These are phyloP conservation scores for Chloroceryle aenea DNA, from an alignment of 2,113 vertebrate genomes.

Conservation along the genomic window DNA sequence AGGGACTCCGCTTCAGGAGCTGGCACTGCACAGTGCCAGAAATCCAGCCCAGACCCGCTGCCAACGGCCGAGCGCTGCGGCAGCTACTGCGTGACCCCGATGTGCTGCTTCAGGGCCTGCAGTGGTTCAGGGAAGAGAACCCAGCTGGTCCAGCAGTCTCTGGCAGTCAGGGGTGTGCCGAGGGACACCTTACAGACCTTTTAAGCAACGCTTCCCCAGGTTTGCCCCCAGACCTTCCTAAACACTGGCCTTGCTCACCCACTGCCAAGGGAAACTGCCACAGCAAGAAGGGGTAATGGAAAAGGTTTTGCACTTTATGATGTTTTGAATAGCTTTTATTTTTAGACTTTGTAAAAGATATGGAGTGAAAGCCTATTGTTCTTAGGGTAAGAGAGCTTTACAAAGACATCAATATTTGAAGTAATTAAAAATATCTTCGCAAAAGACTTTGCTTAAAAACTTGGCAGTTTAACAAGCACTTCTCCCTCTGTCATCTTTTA, in stretches of 20 bases:
- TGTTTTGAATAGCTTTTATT: slow-evolving; percentile 61
- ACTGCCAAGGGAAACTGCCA: background rate
- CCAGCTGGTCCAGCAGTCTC: background rate
- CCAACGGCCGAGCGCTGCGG: background rate
- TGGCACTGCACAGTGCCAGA: background rate
- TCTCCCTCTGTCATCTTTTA: slow-evolving; percentile 65
- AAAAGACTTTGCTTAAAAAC: slow-evolving; percentile 48
- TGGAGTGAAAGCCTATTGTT: slow-evolving; percentile 44
- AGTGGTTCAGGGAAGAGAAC: fast-evolving
- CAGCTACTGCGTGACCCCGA: background rate
- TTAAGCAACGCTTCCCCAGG: fast-evolving
- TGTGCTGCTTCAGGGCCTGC: background rate
- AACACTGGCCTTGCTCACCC: background rate
- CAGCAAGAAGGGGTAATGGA: background rate
- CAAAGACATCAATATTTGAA: slow-evolving; percentile 49
- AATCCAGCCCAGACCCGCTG: background rate
- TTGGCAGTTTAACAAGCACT: slow-evolving; percentile 46
- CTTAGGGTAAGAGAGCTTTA: background rate
- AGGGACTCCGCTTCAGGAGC: fast-evolving
- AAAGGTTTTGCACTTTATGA: background rate
- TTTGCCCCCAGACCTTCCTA: background rate
- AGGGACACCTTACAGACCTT: background rate
- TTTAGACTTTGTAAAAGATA: slow-evolving; percentile 29
- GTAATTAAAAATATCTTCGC: slow-evolving; percentile 50
- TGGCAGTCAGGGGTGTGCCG: fast-evolving